phyloP scores from a whole-genome alignment of 1,140 invertebrate genomes.

The Hylaeus volcanicus region DNA sequence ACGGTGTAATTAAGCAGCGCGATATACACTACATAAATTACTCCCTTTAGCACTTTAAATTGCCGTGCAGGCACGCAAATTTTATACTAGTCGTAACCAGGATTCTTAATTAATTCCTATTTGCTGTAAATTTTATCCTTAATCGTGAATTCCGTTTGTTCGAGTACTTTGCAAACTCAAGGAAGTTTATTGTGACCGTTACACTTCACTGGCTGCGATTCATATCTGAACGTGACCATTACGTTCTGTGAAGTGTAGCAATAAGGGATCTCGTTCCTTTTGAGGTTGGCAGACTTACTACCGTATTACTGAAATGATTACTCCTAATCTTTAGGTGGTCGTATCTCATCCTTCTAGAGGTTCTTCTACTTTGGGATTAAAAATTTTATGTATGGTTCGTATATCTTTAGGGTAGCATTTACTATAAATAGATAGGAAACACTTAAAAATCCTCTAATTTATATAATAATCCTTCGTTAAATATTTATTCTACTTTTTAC shows the following conservation, averaged over 20 bases:
- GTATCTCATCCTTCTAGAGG: not conserved
- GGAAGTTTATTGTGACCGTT: not conserved
- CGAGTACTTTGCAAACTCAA: not conserved
- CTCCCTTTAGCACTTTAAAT: conserved; percentile 12
- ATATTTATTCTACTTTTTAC: too few species aligned
- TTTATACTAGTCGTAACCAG: not conserved
- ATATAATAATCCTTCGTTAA: too few species aligned
- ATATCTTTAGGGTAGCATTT: too few species aligned
- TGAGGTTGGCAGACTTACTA: not conserved
- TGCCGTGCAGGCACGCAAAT: not conserved
- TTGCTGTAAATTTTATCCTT: not conserved
- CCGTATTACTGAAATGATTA: not conserved
- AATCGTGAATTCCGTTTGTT: not conserved
- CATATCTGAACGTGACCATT: not conserved
- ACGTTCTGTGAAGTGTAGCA: not conserved
- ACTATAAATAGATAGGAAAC: too few species aligned
- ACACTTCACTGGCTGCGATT: not conserved
- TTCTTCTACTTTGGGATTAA: too few species aligned
- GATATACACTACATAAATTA: conserved; percentile 9
- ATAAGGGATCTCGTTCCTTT: not conserved
- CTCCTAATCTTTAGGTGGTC: too few species aligned
- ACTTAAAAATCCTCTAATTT: too few species aligned
- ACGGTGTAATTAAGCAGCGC: conserved; percentile 5
- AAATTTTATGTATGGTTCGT: too few species aligned
- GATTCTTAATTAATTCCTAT: conserved; percentile 12